phyloP scores from a whole-genome alignment of 2,797 vertebrate genomes.

The Uromys caudimaculatus region DNA sequence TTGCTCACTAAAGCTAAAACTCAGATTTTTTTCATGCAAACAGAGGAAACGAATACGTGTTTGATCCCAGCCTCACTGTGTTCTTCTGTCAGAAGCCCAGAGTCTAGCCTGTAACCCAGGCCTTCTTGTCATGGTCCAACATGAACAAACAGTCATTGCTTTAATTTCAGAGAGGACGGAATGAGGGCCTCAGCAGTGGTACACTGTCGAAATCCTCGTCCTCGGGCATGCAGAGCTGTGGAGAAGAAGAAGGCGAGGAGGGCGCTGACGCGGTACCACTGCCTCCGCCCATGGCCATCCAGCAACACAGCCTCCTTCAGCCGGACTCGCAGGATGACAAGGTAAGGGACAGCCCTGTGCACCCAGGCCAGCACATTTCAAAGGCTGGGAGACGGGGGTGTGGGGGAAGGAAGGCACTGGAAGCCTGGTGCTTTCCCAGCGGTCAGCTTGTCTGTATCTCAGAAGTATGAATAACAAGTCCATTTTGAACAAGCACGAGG shows the following conservation, averaged over 20 bases:
- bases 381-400: not conserved
- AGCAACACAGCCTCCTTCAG: conserved; percentile 99
- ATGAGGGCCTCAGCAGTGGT: conserved; percentile 97
- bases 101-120: not conserved
- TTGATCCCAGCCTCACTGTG: not conserved
- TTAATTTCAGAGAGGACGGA: conserved; percentile 94
- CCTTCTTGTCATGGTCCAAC: accelerated
- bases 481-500: not conserved
- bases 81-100: not conserved
- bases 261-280: conserved; percentile 95
- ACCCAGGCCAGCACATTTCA: accelerated
- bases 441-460: not conserved
- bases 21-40: not conserved
- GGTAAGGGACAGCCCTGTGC: conserved; percentile 86
- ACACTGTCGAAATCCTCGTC: conserved; percentile 99
- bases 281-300: conserved; percentile 99
- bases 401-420: not conserved
- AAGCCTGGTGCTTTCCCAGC: not conserved
- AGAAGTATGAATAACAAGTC: not conserved
- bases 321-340: conserved; percentile 98
- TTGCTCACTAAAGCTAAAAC: conserved; percentile 1
- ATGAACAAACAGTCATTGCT: not conserved
- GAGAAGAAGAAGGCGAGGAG: conserved; percentile 99
- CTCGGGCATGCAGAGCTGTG: conserved; percentile 99
- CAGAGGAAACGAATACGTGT: not conserved